Percentiles rank a stretch among this genome's conserved stretches.
phyloP scores from a whole-genome alignment of 2,888 invertebrate genomes.

The Thera obeliscata region DNA sequence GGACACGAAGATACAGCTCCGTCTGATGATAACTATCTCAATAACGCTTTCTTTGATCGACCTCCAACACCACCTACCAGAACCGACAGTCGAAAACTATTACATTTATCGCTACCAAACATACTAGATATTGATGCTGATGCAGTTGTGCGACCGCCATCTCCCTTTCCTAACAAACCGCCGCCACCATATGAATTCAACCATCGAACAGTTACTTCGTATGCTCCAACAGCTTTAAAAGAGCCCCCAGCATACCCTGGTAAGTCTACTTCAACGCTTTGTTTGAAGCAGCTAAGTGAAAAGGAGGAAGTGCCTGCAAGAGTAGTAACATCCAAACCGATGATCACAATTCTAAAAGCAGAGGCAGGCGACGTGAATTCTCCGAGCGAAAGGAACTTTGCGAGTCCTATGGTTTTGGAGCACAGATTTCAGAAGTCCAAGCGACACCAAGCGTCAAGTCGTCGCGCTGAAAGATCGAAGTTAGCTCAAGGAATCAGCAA shows the following conservation, averaged over 20 bases:
- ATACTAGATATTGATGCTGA: conserved; percentile 71
- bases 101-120: conserved; percentile 77
- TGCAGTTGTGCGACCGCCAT: conserved; percentile 48
- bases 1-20: conserved; percentile 86
- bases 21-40: conserved; percentile 81
- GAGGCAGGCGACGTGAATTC: conserved; percentile 88
- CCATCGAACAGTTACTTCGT: conserved; percentile 82
- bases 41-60: conserved; percentile 80
- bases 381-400: conserved; percentile 84
- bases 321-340: conserved; percentile 90
- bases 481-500: conserved; percentile 78
- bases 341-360: conserved; percentile 90
- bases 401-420: conserved; percentile 79
- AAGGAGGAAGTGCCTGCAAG: conserved; percentile 90
- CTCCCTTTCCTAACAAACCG: conserved; percentile 76
- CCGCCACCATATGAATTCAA: conserved; percentile 89
- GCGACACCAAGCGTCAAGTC: conserved; percentile 81
- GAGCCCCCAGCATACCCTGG: conserved; percentile 89
- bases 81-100: conserved; percentile 85
- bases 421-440: conserved; percentile 80
- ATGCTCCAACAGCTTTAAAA: conserved; percentile 66
- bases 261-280: conserved; percentile 46
- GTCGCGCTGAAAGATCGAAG: conserved; percentile 86
- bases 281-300: conserved; percentile 58
- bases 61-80: conserved; percentile 89